phyloP scores from a whole-genome alignment of 1,140 invertebrate species.

The Trichoplusia ni region DNA sequence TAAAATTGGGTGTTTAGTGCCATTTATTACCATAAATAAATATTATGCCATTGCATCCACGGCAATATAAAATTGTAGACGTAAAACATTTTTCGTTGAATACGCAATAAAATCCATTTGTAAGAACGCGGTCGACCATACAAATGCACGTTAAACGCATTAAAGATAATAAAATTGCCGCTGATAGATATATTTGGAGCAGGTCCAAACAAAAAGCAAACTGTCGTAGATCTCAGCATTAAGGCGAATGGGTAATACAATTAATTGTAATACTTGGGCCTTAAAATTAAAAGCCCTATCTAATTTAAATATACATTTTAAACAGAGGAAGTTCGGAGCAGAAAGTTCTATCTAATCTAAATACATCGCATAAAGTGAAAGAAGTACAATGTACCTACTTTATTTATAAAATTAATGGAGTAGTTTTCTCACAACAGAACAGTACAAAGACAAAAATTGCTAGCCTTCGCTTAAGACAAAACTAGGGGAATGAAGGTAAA shows the following conservation, averaged over 20 bases:
- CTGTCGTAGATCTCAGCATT: conserved; percentile 29
- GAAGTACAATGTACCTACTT: neutral
- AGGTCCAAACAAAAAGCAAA: conserved; percentile 33
- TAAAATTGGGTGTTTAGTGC: too few relatives aligned
- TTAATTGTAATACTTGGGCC: conserved; percentile 35
- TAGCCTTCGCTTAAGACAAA: neutral
- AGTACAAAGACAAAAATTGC: conserved; percentile 4
- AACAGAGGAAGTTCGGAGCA: neutral
- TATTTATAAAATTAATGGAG: neutral
- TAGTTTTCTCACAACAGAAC: neutral
- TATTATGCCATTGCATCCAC: too few relatives aligned
- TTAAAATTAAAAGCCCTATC: conserved; percentile 18
- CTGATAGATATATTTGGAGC: conserved; percentile 33
- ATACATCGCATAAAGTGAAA: conserved; percentile 5
- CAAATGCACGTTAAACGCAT: conserved; percentile 20
- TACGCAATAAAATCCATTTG: conserved; percentile 29
- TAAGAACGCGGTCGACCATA: neutral
- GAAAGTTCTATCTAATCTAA: conserved; percentile 4
- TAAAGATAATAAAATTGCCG: conserved; percentile 23
- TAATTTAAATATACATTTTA: conserved; percentile 25
- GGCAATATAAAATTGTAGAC: too few relatives aligned
- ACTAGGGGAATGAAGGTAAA: conserved; percentile 15
- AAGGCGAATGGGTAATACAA: conserved; percentile 34
- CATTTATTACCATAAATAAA: too few relatives aligned
- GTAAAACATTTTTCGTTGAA: neutral